These are phyloP conservation scores for Scrobipalpa atriplicella DNA, from an alignment of 2,888 invertebrate species.

Conservation along the genomic window DNA sequence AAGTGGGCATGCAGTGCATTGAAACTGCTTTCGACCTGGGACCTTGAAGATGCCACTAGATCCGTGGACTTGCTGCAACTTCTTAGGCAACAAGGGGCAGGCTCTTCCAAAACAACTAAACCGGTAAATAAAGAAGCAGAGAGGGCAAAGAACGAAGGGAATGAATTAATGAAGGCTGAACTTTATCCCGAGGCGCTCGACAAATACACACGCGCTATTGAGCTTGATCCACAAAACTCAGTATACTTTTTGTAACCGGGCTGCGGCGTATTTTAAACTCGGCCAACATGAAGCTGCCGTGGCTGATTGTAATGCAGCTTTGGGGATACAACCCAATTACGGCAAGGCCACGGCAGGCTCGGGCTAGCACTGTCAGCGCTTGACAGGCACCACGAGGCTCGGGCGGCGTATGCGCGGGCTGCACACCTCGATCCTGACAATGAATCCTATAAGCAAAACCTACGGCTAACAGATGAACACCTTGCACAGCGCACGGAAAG, in stretches of 20 bases:
- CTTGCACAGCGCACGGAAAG: conserved; percentile 86
- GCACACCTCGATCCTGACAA: conserved; percentile 96
- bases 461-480: conserved; percentile 90
- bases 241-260: conserved; percentile 98
- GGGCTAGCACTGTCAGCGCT: conserved; percentile 94
- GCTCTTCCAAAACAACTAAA: conserved; percentile 40
- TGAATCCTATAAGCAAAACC: conserved; percentile 93
- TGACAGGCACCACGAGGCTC: conserved; percentile 91
- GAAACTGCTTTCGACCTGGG: conserved; percentile 93
- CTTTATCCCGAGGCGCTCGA: conserved; percentile 91
- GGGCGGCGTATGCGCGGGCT: conserved; percentile 93
- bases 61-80: conserved; percentile 65
- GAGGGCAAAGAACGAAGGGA: conserved; percentile 93
- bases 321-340: conserved; percentile 94
- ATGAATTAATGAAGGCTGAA: conserved; percentile 93
- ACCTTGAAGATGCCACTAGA: conserved; percentile 65
- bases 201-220: conserved; percentile 94
- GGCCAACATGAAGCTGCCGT: conserved; percentile 93
- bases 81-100: conserved; percentile 45
- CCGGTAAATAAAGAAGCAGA: conserved; percentile 88
- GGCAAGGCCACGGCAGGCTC: conserved; percentile 97
- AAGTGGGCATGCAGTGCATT: conserved; percentile 97
- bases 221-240: conserved; percentile 93
- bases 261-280: conserved; percentile 96
- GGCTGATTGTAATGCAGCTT: conserved; percentile 94